Percentiles rank a stretch among this genome's conserved stretches.
Evolutionary conservation across 2,797 vertebrate species (phyloP).

Genomic region (Phrynocephalus forsythii): DNA sequence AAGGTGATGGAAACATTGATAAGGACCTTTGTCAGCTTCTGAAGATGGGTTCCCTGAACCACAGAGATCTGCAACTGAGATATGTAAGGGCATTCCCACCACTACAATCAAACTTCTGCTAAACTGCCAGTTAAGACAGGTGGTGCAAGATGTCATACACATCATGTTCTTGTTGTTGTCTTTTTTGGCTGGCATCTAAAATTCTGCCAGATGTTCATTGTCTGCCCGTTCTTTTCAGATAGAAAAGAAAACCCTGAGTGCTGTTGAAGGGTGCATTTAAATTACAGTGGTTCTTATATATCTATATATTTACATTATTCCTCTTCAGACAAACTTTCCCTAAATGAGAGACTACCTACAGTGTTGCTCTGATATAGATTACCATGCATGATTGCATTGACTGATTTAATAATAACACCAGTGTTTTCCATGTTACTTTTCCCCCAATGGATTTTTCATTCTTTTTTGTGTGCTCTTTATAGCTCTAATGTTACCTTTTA

Average conservation of each 20-base stretch:
- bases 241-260: conserved; percentile 52
- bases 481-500: no score
- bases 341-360: no score
- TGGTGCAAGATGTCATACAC: conserved; percentile 69
- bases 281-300: conserved; percentile 36
- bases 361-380: no score
- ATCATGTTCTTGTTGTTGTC: conserved; percentile 27
- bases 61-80: conserved; percentile 53
- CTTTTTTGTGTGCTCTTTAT: no score
- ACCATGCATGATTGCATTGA: no score
- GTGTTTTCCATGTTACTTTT: no score
- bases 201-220: conserved; percentile 62
- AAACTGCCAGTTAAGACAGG: conserved; percentile 86
- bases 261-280: not conserved
- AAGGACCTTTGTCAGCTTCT: conserved; percentile 31
- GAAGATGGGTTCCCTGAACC: conserved; percentile 53
- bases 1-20: conserved; percentile 27
- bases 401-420: no score
- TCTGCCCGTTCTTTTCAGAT: conserved; percentile 45
- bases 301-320: not conserved
- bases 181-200: conserved; percentile 6
- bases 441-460: no score
- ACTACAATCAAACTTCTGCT: conserved; percentile 79
- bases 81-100: conserved; percentile 74
- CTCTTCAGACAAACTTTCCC: no score